phyloP scores from a whole-genome alignment of 2,113 vertebrate genomes.

The Indicator indicator region DNA sequence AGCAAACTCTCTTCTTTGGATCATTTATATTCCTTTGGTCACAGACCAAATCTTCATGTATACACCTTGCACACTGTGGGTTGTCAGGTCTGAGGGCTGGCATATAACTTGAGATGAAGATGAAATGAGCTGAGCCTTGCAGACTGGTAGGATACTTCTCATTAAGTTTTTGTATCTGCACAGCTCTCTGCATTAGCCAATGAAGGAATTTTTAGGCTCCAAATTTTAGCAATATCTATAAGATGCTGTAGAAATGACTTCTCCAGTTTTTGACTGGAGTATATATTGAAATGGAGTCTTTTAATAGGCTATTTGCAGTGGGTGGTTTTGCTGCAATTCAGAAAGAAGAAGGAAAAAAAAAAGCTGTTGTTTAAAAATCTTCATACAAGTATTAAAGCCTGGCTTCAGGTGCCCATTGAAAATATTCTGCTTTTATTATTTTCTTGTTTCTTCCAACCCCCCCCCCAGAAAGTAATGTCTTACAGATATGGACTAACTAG shows the following conservation, averaged over 20 bases:
- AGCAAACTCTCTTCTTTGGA: not conserved
- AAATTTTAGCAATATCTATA: not conserved
- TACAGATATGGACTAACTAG: not conserved
- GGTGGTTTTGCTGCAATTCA: not conserved
- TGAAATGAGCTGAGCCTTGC: not conserved
- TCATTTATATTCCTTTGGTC: not conserved
- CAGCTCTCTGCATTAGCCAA: not conserved
- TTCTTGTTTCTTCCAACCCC: not conserved
- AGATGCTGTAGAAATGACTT: not conserved
- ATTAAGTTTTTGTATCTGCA: not conserved
- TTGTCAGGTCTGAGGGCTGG: not conserved
- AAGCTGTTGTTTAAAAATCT: not conserved
- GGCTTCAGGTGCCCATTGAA: not conserved
- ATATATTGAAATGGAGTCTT: not conserved
- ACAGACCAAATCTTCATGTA: not conserved
- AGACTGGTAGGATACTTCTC: not conserved
- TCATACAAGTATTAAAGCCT: not conserved
- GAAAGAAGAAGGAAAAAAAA: not conserved
- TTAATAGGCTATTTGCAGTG: not conserved
- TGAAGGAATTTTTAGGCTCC: not conserved
- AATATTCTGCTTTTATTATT: not conserved
- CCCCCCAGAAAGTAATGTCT: not conserved
- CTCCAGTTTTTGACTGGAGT: not conserved
- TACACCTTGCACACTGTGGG: rapidly evolving
- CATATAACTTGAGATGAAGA: not conserved